Percentiles rank a stretch among this genome's conserved stretches.
These are phyloP conservation scores for Cydia pomonella DNA, from an alignment of 1,140 invertebrate genomes.

Conservation along the genomic window DNA sequence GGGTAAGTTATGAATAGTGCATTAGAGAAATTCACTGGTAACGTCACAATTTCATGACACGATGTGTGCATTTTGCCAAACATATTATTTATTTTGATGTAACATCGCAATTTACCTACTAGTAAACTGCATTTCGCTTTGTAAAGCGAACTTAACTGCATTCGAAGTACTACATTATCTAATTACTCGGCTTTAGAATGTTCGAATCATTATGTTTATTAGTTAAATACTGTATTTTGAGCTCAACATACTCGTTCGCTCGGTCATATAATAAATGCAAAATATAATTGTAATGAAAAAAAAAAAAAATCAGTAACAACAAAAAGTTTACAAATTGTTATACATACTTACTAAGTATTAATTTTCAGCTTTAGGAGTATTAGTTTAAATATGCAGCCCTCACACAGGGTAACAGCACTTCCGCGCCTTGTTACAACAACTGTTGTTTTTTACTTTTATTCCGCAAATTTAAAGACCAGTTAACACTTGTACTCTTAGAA, in stretches of 20 bases:
- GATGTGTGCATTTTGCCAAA: background rate
- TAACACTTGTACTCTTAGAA: too few relatives aligned
- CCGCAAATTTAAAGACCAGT: background rate
- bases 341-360: too few relatives aligned
- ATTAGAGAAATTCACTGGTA: constrained; percentile 32
- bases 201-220: background rate
- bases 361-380: too few relatives aligned
- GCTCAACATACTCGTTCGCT: too few relatives aligned
- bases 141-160: background rate
- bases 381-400: background rate
- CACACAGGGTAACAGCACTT: background rate
- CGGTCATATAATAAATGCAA: too few relatives aligned
- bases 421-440: too few relatives aligned
- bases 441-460: too few relatives aligned
- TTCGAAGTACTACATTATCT: background rate
- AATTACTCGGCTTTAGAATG: background rate
- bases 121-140: background rate
- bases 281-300: too few relatives aligned
- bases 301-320: too few relatives aligned
- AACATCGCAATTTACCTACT: background rate
- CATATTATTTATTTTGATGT: background rate
- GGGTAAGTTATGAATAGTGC: constrained; percentile 49
- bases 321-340: too few relatives aligned
- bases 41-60: background rate
- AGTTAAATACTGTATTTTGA: background rate